Conservation (phyloP, 1,140 invertebrate species). For the Doryteuthis pealeii region DNA sequence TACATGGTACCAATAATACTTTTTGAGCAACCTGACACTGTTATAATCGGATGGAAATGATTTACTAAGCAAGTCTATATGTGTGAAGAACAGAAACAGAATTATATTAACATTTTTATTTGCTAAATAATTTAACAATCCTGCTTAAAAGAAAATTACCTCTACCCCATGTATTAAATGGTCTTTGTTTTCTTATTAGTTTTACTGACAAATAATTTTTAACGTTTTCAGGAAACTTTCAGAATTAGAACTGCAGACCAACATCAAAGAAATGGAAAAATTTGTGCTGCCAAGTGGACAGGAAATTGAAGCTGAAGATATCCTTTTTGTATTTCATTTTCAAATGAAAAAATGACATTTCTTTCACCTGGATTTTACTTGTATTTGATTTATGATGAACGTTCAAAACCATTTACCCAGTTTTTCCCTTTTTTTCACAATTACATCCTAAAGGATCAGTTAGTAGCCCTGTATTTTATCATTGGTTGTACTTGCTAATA, state of each 20-base stretch:
- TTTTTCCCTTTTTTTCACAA: neutral
- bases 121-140: too few relatives aligned
- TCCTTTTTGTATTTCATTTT: too few relatives aligned
- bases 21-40: too few relatives aligned
- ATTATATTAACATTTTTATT: too few relatives aligned
- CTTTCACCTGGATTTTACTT: neutral
- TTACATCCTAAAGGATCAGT: too few relatives aligned
- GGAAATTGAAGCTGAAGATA: slow-evolving; percentile 66
- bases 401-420: neutral
- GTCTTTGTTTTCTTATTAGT: neutral
- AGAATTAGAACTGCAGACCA: slow-evolving; percentile 65
- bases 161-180: slow-evolving; percentile 12
- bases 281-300: slow-evolving; percentile 60
- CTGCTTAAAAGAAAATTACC: slow-evolving; percentile 16
- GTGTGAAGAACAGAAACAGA: too few relatives aligned
- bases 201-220: neutral
- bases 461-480: too few relatives aligned
- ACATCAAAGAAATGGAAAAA: slow-evolving; percentile 57
- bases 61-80: too few relatives aligned
- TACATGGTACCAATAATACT: too few relatives aligned
- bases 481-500: too few relatives aligned
- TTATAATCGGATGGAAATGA: too few relatives aligned
- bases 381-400: neutral
- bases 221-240: slow-evolving; percentile 70
- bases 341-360: neutral